These are phyloP conservation scores for Pseudobourletiella spinata DNA, from an alignment of 1,140 invertebrate species.

Conservation along the genomic window DNA sequence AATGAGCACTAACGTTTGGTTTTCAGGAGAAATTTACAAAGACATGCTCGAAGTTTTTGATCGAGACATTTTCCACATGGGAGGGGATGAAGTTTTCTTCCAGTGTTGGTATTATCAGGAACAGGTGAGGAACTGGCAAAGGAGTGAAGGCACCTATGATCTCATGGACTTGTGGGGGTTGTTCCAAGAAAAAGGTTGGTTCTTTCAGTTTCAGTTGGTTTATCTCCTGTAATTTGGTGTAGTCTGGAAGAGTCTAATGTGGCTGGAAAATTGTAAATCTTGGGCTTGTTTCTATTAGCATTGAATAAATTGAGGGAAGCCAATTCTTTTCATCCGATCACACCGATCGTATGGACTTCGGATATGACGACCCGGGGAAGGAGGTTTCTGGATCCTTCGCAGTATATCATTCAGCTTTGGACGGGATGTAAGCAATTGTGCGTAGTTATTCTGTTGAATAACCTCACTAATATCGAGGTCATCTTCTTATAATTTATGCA, in stretches of 20 bases:
- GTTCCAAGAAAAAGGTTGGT: conserved; percentile 33
- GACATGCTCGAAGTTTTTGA: conserved; percentile 42
- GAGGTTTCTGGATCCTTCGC: conserved; percentile 45
- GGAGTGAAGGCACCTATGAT: conserved; percentile 33
- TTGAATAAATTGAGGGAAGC: conserved; percentile 27
- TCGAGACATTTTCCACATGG: conserved; percentile 39
- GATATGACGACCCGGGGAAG: conserved; percentile 56
- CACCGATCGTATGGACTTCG: conserved; percentile 70
- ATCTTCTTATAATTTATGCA: conserved; percentile 5
- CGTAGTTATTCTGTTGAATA: neutral
- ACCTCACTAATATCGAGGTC: too few species aligned
- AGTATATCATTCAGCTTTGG: conserved; percentile 50
- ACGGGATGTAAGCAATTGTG: conserved; percentile 50
- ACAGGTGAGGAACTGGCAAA: conserved; percentile 38
- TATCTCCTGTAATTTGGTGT: too few species aligned
- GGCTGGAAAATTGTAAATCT: too few species aligned
- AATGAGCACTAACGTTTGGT: too few species aligned
- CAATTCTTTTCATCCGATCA: conserved; percentile 48
- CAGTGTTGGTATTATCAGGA: conserved; percentile 38
- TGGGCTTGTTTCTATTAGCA: conserved; percentile 12
- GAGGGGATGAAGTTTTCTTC: conserved; percentile 41
- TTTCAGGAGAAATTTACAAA: conserved; percentile 26
- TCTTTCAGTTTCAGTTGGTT: too few species aligned
- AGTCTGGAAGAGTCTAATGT: too few species aligned
- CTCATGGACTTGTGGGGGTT: conserved; percentile 37